phyloP scores from a whole-genome alignment of 2,113 vertebrate species.

The Pteronura brasiliensis region DNA sequence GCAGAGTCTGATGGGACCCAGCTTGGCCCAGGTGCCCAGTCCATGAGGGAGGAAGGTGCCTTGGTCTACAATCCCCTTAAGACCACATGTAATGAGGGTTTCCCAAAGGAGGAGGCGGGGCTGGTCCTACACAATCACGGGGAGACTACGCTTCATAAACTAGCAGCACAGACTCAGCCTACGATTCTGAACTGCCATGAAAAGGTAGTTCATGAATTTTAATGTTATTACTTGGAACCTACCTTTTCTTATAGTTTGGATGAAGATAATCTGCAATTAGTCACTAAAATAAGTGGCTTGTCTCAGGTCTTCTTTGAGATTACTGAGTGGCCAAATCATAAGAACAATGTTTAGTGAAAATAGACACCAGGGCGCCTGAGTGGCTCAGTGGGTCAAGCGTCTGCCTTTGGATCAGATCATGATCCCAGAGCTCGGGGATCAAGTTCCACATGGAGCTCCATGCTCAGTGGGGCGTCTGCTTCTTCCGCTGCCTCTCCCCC shows the following conservation, averaged over 20 bases:
- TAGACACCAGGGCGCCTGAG: background rate
- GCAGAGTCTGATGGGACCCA: no score
- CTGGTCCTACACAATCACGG: background rate
- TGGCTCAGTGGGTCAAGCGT: no score
- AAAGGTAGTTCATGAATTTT: background rate
- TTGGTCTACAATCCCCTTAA: background rate
- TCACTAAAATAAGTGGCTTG: background rate
- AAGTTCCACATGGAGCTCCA: no score
- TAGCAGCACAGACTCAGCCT: background rate
- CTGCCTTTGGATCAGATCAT: no score
- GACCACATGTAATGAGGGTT: background rate
- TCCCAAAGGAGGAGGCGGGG: background rate
- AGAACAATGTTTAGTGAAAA: background rate
- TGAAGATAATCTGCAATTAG: background rate
- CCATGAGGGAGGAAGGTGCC: rapidly evolving
- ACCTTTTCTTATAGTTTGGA: background rate
- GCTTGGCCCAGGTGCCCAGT: background rate
- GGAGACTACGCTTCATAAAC: background rate
- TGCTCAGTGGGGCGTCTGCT: no score
- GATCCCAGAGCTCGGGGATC: no score
- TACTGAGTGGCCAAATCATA: background rate
- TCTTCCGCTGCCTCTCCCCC: no score
- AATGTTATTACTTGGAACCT: background rate
- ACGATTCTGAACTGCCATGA: background rate
- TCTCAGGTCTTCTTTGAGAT: background rate